Evolutionary conservation across 2,888 invertebrate genomes (phyloP).

Genomic region (Buathra laborator): DNA sequence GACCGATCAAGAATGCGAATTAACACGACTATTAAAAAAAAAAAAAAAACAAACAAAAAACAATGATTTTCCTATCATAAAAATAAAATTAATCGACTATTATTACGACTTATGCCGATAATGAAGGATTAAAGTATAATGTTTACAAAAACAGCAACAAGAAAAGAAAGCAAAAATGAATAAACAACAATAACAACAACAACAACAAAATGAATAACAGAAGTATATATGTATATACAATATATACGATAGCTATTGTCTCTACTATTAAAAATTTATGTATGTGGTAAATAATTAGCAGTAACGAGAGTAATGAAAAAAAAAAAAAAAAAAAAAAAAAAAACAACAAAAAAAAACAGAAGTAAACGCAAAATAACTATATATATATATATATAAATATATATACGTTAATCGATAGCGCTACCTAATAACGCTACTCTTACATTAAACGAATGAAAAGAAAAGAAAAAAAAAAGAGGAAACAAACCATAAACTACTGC

Average conservation of each 20-base stretch:
- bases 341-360: too few species aligned
- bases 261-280: constrained; percentile 69
- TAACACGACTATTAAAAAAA: constrained; percentile 29
- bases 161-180: constrained; percentile 16
- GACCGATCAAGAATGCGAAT: constrained; percentile 18
- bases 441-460: constrained; percentile 37
- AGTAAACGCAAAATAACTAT: constrained; percentile 55
- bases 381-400: constrained; percentile 63
- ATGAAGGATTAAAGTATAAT: constrained; percentile 53
- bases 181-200: constrained; percentile 32
- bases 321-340: neutral
- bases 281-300: constrained; percentile 72
- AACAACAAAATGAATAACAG: constrained; percentile 45
- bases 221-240: constrained; percentile 69
- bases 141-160: constrained; percentile 35
- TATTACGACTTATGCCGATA: constrained; percentile 50
- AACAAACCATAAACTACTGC: constrained; percentile 37
- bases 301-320: constrained; percentile 71
- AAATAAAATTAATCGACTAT: constrained; percentile 46
- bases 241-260: constrained; percentile 69
- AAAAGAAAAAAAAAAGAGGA: constrained; percentile 2
- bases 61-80: constrained; percentile 43
- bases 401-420: constrained; percentile 52
- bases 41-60: neutral
- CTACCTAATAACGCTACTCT: constrained; percentile 53